Conservation (phyloP, 92 coral and sea anemone genomes). For the Porites evermanni region DNA sequence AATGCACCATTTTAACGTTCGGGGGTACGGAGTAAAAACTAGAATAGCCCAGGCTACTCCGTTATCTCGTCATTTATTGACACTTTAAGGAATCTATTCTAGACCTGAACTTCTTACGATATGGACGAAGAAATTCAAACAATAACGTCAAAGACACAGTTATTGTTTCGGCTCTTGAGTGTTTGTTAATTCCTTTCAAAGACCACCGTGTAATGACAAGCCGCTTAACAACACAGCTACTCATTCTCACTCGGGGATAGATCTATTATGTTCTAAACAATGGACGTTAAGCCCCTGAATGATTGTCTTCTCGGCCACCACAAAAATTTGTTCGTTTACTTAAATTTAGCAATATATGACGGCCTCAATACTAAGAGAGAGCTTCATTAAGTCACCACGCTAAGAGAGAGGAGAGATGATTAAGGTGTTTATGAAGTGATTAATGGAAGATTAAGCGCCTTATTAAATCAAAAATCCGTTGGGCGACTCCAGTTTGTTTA, state of each 20-base stretch:
- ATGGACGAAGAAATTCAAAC: background rate
- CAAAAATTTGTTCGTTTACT: background rate
- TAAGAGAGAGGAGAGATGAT: background rate
- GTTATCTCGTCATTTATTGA: too few species aligned
- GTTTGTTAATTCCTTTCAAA: conserved; percentile 1
- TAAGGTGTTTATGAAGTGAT: background rate
- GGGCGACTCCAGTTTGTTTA: background rate
- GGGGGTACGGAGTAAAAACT: background rate
- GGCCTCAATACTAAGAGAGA: background rate
- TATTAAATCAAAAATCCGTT: background rate
- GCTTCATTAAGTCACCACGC: background rate
- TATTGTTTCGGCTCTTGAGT: background rate
- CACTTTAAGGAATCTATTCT: background rate
- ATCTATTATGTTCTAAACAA: conserved; percentile 7
- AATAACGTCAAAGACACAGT: background rate
- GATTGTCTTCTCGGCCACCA: background rate
- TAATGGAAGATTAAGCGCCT: background rate
- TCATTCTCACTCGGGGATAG: background rate
- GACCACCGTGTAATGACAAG: background rate
- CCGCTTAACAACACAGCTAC: background rate
- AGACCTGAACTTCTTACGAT: too few species aligned
- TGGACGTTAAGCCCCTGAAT: background rate
- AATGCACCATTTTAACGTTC: too few species aligned
- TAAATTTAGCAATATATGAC: background rate
- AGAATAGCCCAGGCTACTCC: background rate